These are phyloP conservation scores for Athene cunicularia DNA, from an alignment of 2,113 vertebrate genomes.

Conservation along the genomic window DNA sequence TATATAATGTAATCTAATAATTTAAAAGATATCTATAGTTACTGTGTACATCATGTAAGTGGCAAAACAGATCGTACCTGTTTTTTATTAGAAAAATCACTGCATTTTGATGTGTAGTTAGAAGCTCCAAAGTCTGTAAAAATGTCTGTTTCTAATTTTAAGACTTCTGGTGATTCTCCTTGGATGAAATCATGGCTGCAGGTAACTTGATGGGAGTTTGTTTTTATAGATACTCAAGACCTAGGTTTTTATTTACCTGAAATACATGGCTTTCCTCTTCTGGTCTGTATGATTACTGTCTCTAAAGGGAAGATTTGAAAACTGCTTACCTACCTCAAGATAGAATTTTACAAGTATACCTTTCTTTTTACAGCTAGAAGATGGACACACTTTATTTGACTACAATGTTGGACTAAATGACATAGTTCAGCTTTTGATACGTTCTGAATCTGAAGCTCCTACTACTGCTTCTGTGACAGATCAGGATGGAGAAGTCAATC, in stretches of 20 bases:
- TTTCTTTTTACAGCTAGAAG: conserved; percentile 88
- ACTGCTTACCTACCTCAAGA: neutral
- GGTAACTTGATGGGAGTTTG: neutral
- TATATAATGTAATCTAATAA: too few species aligned
- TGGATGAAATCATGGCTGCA: neutral
- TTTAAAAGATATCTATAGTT: neutral
- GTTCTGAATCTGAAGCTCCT: conserved; percentile 86
- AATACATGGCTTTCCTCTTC: neutral
- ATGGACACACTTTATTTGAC: conserved; percentile 97
- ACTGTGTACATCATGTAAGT: neutral
- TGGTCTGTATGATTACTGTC: neutral
- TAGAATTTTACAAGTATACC: neutral
- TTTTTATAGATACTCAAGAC: neutral
- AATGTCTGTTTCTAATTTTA: neutral
- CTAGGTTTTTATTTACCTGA: neutral
- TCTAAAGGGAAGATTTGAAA: neutral
- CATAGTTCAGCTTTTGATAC: conserved; percentile 96
- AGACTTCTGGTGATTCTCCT: neutral
- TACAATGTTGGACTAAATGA: conserved; percentile 98
- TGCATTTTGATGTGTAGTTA: neutral
- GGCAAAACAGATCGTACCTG: neutral
- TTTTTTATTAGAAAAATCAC: neutral
- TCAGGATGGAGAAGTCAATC: conserved; percentile 76
- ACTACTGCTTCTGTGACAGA: conserved; percentile 80
- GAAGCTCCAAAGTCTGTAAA: neutral